These are phyloP conservation scores for Diadegma fenestrale DNA, from an alignment of 2,888 invertebrate species.

Conservation along the genomic window DNA sequence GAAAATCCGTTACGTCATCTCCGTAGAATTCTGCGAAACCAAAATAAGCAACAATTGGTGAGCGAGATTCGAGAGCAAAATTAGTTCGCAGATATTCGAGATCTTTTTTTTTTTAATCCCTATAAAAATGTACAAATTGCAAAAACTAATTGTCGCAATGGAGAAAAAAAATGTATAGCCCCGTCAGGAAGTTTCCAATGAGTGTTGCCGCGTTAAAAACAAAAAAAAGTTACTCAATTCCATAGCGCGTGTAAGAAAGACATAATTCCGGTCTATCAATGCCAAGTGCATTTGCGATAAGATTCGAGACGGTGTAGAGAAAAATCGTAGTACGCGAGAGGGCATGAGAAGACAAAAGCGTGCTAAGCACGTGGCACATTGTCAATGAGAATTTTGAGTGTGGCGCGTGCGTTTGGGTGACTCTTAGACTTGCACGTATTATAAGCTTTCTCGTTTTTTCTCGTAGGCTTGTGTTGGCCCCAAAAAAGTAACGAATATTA, in stretches of 20 bases:
- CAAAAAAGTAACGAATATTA: slow-evolving; percentile 82
- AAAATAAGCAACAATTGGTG: slow-evolving; percentile 4
- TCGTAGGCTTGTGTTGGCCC: slow-evolving; percentile 63
- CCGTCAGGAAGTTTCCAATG: background rate
- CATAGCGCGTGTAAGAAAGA: background rate
- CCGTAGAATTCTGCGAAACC: slow-evolving; percentile 78
- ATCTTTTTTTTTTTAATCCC: background rate
- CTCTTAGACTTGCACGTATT: slow-evolving; percentile 42
- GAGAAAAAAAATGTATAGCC: background rate
- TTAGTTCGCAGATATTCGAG: background rate
- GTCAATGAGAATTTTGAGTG: slow-evolving; percentile 55
- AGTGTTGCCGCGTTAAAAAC: background rate
- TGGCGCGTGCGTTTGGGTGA: slow-evolving; percentile 71
- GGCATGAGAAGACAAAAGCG: slow-evolving; percentile 75
- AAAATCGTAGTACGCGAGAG: slow-evolving; percentile 53
- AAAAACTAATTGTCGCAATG: background rate
- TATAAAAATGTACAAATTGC: background rate
- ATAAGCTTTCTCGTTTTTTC: slow-evolving; percentile 9
- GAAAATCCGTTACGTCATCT: slow-evolving; percentile 80
- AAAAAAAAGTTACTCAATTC: background rate
- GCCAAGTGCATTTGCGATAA: slow-evolving; percentile 23
- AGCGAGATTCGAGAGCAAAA: background rate
- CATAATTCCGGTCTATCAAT: slow-evolving; percentile 13
- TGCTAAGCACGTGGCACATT: slow-evolving; percentile 81
- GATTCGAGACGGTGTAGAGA: slow-evolving; percentile 46